Percentiles rank a stretch among this genome's conserved stretches.
These are phyloP conservation scores for Cygnus buccinator DNA, from an alignment of 2,113 vertebrate species.

Conservation along the genomic window DNA sequence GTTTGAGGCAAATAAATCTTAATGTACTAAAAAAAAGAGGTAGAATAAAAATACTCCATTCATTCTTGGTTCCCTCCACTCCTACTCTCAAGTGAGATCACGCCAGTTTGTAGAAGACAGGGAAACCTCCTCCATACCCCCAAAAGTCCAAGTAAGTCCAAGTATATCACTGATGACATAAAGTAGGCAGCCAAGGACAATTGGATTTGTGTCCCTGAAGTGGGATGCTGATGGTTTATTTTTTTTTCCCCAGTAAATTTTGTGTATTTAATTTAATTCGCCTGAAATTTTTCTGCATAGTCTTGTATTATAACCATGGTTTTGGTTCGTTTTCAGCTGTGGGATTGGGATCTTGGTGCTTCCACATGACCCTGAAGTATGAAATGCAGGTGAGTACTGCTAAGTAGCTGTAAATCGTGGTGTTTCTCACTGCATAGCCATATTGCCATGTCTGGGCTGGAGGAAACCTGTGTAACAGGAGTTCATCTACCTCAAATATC, in stretches of 20 bases:
- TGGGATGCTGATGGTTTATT: not conserved
- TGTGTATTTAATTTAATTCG: not conserved
- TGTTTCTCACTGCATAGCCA: not conserved
- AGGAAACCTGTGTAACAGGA: not conserved
- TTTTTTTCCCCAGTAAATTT: not conserved
- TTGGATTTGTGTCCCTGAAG: fast-evolving
- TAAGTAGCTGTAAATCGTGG: not conserved
- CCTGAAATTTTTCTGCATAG: not conserved
- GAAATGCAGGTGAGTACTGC: constrained; percentile 94
- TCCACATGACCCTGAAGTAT: constrained; percentile 98
- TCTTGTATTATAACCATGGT: not conserved
- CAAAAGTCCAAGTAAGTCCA: not conserved
- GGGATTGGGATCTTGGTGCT: constrained; percentile 97
- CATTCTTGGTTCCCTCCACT: not conserved
- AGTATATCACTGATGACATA: not conserved
- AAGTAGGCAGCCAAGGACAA: not conserved
- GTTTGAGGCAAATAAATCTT: not conserved
- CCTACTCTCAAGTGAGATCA: not conserved
- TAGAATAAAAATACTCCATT: not conserved
- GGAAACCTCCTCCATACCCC: not conserved
- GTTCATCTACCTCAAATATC: not conserved
- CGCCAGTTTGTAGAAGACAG: not conserved
- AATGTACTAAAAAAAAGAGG: not conserved
- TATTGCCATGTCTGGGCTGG: not conserved
- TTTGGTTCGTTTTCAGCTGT: constrained; percentile 87